phyloP scores from a whole-genome alignment of 2,797 vertebrate species.

The Acanthiza pusilla region DNA sequence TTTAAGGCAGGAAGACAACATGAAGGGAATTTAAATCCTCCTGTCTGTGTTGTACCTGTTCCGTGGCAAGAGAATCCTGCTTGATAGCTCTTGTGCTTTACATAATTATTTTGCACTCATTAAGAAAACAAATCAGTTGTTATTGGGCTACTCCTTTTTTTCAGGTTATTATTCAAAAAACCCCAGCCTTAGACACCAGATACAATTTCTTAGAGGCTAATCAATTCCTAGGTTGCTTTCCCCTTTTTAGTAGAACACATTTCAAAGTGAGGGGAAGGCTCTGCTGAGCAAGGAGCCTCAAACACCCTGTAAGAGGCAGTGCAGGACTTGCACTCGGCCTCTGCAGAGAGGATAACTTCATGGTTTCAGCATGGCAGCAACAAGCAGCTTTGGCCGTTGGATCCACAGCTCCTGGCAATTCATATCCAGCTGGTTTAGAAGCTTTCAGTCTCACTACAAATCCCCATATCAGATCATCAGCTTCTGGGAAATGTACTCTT shows the following conservation, averaged over 20 bases:
- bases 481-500: neutral
- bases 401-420: neutral
- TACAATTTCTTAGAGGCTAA: neutral
- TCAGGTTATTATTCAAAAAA: neutral
- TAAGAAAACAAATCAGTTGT: constrained; percentile 7
- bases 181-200: neutral
- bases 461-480: neutral
- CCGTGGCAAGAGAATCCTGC: constrained; percentile 38
- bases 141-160: neutral
- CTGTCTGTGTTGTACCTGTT: constrained; percentile 27
- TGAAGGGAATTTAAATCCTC: neutral
- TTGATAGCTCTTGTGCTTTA: constrained; percentile 35
- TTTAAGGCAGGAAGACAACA: neutral
- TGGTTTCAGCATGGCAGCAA: neutral
- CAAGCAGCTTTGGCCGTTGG: neutral
- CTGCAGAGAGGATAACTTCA: neutral
- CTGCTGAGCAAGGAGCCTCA: neutral
- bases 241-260: neutral
- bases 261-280: neutral
- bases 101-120: neutral
- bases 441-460: neutral
- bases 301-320: neutral
- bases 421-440: neutral
- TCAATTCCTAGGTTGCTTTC: neutral
- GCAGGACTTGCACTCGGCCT: neutral